These are phyloP conservation scores for Macrotus californicus DNA, from an alignment of 2,113 vertebrate genomes.

Conservation along the genomic window DNA sequence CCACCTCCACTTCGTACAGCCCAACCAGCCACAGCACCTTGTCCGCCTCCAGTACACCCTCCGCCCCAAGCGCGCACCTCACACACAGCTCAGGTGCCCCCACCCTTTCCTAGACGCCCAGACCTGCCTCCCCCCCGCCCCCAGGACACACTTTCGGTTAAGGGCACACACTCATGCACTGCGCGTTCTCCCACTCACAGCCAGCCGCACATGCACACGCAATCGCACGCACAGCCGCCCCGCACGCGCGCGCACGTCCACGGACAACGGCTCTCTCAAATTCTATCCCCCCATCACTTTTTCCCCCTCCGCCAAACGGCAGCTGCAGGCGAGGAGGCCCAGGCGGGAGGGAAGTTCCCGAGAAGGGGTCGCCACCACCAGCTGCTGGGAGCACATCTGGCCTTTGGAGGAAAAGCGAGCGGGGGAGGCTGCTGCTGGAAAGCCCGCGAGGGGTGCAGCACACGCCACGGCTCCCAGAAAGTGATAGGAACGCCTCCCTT, in stretches of 20 bases:
- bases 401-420: not conserved
- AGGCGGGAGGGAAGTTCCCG: not conserved
- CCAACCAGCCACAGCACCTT: not conserved
- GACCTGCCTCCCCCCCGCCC: not conserved
- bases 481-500: not conserved
- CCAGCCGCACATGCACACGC: not conserved
- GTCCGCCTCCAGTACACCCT: not conserved
- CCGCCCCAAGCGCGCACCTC: not conserved
- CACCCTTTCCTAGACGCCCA: fast-evolving
- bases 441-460: not conserved
- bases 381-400: conserved; percentile 13
- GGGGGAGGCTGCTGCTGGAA: not conserved
- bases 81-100: not conserved
- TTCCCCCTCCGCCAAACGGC: not conserved
- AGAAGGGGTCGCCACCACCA: not conserved
- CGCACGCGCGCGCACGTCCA: not conserved
- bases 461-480: not conserved
- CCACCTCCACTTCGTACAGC: not conserved
- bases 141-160: not conserved
- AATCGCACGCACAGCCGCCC: too few relatives aligned
- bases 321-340: not conserved
- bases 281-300: not conserved
- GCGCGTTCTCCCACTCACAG: not conserved
- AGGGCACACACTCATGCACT: not conserved
- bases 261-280: not conserved